Base-by-base conservation (phyloP, 2,888 invertebrate genomes). In the Ectobius pallidus region DNA sequence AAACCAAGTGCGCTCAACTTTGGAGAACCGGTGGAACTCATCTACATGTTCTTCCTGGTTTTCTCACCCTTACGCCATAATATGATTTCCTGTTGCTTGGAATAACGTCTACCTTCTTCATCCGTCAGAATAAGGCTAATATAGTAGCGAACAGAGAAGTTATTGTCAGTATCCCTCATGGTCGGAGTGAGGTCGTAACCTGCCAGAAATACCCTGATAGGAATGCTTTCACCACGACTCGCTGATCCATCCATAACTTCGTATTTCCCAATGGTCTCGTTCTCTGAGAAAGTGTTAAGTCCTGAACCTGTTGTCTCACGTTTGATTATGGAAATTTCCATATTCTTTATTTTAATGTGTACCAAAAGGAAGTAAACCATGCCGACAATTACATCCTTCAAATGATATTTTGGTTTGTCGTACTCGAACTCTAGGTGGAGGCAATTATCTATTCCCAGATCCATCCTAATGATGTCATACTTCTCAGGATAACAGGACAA, bases 211-310 rank as follows among this genome's bases (percentile, higher is more conserved):
- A 99, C 94, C 77, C 99, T 89, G 80, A 99, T 99, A 39, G 99
- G 99, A 87, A 99, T 99, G 80, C 97, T 97, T 84, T 99, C 99
- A 20, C 92, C 92, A 84, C 96, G 90, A 0, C 99, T 99, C 9
- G 99, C 99, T 39, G 99, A 99, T 30, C 99, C 99, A 85, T 99
- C 99, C 99, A 99, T 99, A 75, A 99, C 99, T 87, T 99, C 99
- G 84, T 98, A 99, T 84, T 99, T 99, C 71, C 99, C 99, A 82
- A 99, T 97, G 30, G 98, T 99, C 83, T 98, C 99, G 84, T 96
- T 99, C 83, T 99, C 99, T 79, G 96, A 96, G 82, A 97, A 99
- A 63, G 93, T 94, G 82, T 98, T 98, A 69, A 97, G 96, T 73
- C 97, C 97, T 86, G 93, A 91, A 74, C 97, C 97, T 44, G 99